These are phyloP conservation scores for Lochmaea crataegi DNA, from an alignment of 2,888 invertebrate species.

Conservation along the genomic window DNA sequence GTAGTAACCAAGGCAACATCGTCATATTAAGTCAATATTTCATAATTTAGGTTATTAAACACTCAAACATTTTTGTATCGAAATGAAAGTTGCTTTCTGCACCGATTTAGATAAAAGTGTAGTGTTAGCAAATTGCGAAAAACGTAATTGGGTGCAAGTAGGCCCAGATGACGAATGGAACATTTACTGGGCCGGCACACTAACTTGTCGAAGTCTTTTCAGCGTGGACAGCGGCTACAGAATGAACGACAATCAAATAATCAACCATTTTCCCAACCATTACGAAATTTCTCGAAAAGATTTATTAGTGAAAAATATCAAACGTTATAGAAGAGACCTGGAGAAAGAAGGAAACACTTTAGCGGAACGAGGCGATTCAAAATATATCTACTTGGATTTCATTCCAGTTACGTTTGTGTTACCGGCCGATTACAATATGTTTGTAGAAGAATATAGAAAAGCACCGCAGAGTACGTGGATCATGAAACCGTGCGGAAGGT, in stretches of 20 bases:
- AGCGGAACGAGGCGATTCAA: constrained; percentile 84
- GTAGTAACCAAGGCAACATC: constrained; percentile 30
- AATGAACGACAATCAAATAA: constrained; percentile 92
- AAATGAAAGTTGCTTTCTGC: constrained; percentile 73
- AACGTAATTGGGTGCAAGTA: constrained; percentile 90
- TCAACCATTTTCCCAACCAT: constrained; percentile 97
- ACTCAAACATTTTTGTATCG: constrained; percentile 35
- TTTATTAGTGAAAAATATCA: constrained; percentile 94
- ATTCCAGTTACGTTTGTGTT: constrained; percentile 94
- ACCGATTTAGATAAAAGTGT: constrained; percentile 96
- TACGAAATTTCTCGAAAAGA: constrained; percentile 96
- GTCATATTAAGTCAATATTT: constrained; percentile 40
- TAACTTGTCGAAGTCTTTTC: constrained; percentile 90
- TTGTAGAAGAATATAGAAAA: constrained; percentile 95
- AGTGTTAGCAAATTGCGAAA: constrained; percentile 90
- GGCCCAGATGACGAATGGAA: constrained; percentile 95
- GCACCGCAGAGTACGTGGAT: constrained; percentile 97
- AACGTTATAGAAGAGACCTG: constrained; percentile 90
- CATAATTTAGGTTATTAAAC: constrained; percentile 31
- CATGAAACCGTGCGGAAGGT: constrained; percentile 96
- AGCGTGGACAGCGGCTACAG: constrained; percentile 93
- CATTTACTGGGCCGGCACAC: constrained; percentile 94
- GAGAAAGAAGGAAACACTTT: constrained; percentile 90
- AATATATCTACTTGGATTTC: constrained; percentile 88
- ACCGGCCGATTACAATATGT: constrained; percentile 96